Evolutionary conservation across 1,140 invertebrate species (phyloP).

Genomic region (Sycophila sp.): DNA sequence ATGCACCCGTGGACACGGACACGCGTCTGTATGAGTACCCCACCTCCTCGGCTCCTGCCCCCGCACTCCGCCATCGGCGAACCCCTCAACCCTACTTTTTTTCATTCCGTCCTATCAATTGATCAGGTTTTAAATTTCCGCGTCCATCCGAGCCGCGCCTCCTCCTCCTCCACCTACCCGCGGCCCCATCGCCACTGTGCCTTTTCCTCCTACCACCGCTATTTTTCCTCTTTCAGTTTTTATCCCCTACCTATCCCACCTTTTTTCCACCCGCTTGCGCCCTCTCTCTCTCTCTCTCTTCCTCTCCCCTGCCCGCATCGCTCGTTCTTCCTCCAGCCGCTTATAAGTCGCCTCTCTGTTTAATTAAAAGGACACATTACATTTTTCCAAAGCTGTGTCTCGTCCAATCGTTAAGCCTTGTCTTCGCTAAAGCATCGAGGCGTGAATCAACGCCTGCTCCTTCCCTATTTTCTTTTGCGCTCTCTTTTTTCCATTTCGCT

Average conservation of each 20-base stretch:
- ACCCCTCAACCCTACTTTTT: constrained; percentile 64
- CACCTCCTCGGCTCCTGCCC: constrained; percentile 44
- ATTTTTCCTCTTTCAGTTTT: constrained; percentile 42
- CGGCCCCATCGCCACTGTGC: background rate
- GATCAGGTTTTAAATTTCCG: constrained; percentile 68
- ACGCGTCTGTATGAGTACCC: constrained; percentile 44
- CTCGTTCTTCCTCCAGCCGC: constrained; percentile 23
- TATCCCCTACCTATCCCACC: constrained; percentile 29
- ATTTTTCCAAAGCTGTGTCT: background rate
- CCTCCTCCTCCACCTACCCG: constrained; percentile 48
- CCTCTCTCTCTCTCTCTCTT: constrained; percentile 50
- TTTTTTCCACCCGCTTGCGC: constrained; percentile 11
- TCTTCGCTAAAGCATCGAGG: too few species aligned
- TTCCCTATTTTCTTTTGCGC: too few species aligned
- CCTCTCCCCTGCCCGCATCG: constrained; percentile 45
- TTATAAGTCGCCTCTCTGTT: constrained; percentile 19
- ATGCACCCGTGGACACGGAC: constrained; percentile 39
- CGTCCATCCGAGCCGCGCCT: constrained; percentile 63
- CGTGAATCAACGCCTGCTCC: too few species aligned
- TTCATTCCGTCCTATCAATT: constrained; percentile 68
- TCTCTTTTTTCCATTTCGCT: background rate
- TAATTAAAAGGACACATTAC: constrained; percentile 1
- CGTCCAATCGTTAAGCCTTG: constrained; percentile 44
- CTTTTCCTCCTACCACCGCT: constrained; percentile 25
- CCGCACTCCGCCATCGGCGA: constrained; percentile 45